Conservation (phyloP, 1,140 invertebrate species). For the Venturia canescens region DNA sequence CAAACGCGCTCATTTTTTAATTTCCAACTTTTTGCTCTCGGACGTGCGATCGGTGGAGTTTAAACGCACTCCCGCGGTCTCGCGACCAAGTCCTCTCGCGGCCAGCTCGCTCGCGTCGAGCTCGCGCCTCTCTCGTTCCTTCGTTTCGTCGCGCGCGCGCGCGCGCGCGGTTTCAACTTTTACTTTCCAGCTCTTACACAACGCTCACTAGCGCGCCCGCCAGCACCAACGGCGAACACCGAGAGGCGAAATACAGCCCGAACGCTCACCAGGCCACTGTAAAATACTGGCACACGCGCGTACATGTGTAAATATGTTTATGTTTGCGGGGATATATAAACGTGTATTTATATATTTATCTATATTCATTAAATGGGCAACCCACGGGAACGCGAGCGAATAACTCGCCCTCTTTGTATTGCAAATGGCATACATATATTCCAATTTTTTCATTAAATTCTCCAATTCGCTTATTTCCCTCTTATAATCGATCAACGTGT, state of each 20-base stretch:
- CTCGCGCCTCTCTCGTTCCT: constrained; percentile 56
- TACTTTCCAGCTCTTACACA: constrained; percentile 78
- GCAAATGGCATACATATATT: not conserved
- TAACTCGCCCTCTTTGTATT: constrained; percentile 33
- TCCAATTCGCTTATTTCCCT: not conserved
- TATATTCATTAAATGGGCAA: constrained; percentile 9
- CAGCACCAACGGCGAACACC: constrained; percentile 29
- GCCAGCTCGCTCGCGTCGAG: constrained; percentile 60
- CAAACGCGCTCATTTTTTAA: not conserved
- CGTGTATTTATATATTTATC: too few relatives aligned
- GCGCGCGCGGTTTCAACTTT: constrained; percentile 74
- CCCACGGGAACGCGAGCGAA: constrained; percentile 41
- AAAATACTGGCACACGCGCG: not conserved
- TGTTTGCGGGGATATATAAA: not conserved
- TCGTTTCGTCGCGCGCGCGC: constrained; percentile 50
- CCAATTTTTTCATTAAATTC: not conserved
- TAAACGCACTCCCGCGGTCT: constrained; percentile 70
- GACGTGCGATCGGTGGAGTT: constrained; percentile 57
- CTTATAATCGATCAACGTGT: not conserved
- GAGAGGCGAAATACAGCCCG: constrained; percentile 34
- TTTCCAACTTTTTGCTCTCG: not conserved
- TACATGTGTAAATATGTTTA: not conserved
- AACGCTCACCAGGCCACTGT: constrained; percentile 32
- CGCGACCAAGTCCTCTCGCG: not conserved
- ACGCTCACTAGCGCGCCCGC: constrained; percentile 65